Percentiles rank a stretch among this genome's conserved stretches.
Evolutionary conservation across 2,888 invertebrate genomes (phyloP).

Genomic region (Alloscopus bannaensis): DNA sequence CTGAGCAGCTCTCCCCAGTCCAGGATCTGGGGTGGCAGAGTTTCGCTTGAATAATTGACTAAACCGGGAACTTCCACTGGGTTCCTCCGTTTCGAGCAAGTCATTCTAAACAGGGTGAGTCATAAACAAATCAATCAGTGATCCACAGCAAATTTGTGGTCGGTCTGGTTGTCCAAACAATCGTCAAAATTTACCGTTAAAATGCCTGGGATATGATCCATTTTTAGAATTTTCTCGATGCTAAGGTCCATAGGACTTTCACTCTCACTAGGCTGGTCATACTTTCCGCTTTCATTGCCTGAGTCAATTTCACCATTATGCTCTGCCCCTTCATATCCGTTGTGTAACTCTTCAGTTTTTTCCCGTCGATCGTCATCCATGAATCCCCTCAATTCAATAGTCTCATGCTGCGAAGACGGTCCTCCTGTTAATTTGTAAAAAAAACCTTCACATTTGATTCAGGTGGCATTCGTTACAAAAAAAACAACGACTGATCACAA

Average conservation of each 20-base stretch:
- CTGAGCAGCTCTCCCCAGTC: constrained; percentile 24
- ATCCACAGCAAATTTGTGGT: not conserved
- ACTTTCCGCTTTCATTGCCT: constrained; percentile 59
- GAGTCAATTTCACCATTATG: constrained; percentile 53
- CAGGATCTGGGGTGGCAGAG: constrained; percentile 77
- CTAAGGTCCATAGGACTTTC: constrained; percentile 76
- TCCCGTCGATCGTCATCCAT: constrained; percentile 79
- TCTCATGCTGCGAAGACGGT: constrained; percentile 92
- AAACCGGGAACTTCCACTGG: constrained; percentile 77
- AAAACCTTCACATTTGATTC: constrained; percentile 1
- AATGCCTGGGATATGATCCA: constrained; percentile 85
- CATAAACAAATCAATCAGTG: not conserved
- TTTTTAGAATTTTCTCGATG: constrained; percentile 89
- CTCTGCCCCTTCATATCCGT: constrained; percentile 22
- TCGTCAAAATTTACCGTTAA: constrained; percentile 79
- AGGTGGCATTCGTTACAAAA: constrained; percentile 2
- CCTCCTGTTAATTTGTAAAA: constrained; percentile 79
- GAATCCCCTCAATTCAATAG: constrained; percentile 95
- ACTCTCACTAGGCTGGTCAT: constrained; percentile 45
- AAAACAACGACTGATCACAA: not conserved
- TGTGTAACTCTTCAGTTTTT: constrained; percentile 33
- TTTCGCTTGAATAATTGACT: constrained; percentile 84
- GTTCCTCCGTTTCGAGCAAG: constrained; percentile 76
- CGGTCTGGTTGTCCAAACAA: not conserved
- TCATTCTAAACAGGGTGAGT: constrained; percentile 79